These are phyloP conservation scores for Gallirallus australis DNA, from an alignment of 2,797 vertebrate species.

Conservation along the genomic window DNA sequence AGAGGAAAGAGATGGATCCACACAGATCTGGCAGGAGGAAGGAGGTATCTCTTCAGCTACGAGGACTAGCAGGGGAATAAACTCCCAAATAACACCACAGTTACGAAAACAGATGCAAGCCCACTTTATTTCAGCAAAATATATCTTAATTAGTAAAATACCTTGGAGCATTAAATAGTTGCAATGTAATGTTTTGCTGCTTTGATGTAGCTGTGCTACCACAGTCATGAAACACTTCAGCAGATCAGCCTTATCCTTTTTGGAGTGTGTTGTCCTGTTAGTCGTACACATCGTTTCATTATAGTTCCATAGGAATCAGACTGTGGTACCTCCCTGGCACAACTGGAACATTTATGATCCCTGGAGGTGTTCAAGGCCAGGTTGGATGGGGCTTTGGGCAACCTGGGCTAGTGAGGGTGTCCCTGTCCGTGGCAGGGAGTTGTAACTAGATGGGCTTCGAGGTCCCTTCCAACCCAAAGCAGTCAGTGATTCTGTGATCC, in stretches of 20 bases:
- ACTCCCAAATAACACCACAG: background rate
- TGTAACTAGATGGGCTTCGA: no score
- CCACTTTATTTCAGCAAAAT: conserved; percentile 31
- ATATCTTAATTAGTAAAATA: conserved; percentile 43
- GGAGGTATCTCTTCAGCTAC: background rate
- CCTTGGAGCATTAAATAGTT: conserved; percentile 24
- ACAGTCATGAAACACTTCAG: background rate
- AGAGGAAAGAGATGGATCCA: background rate
- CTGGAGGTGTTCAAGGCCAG: no score
- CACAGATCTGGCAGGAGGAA: background rate
- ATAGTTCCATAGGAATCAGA: background rate
- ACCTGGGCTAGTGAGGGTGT: no score
- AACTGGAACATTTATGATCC: background rate
- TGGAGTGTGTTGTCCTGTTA: background rate
- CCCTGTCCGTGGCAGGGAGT: no score
- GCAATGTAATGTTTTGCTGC: conserved; percentile 36
- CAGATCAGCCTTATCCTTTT: background rate
- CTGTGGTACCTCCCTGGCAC: background rate
- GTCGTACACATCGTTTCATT: background rate
- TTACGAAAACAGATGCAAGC: background rate
- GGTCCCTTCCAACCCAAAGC: no score
- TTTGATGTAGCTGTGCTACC: background rate
- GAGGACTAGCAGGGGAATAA: background rate
- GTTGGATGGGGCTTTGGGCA: no score
- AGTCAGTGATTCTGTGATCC: no score